phyloP scores from a whole-genome alignment of 2,113 vertebrate species.

The Limnothrissa miodon region DNA sequence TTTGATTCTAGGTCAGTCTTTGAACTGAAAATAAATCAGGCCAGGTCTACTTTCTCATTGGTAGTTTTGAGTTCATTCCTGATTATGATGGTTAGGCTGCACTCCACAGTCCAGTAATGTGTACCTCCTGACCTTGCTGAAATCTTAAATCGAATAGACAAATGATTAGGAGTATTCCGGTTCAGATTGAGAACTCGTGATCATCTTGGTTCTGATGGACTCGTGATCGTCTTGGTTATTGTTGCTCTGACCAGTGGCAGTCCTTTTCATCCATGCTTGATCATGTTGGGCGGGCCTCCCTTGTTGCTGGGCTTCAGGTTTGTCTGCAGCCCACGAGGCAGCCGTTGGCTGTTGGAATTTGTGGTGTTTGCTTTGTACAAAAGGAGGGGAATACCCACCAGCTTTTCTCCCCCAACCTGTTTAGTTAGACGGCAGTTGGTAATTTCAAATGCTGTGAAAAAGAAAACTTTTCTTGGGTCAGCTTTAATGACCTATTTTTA shows the following conservation, averaged over 20 bases:
- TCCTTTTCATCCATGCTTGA: neutral
- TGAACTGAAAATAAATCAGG: neutral
- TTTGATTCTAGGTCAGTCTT: neutral
- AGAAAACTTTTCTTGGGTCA: neutral
- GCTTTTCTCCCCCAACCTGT: slow-evolving; percentile 39
- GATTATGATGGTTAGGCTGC: neutral
- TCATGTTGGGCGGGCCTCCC: neutral
- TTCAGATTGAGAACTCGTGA: neutral
- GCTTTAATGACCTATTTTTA: too few species aligned
- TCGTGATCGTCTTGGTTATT: neutral
- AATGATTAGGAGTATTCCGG: neutral
- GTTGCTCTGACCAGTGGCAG: neutral
- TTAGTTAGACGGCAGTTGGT: neutral
- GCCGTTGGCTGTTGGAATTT: slow-evolving; percentile 23
- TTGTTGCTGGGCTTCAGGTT: neutral
- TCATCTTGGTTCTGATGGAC: neutral
- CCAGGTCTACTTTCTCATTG: neutral
- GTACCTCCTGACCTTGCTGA: neutral
- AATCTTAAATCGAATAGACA: neutral
- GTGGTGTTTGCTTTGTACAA: slow-evolving; percentile 7
- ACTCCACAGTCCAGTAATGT: neutral
- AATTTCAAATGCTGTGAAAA: neutral
- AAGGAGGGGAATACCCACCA: neutral
- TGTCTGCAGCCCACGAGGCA: neutral
- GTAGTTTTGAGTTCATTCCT: neutral